phyloP scores from a whole-genome alignment of 2,113 vertebrate genomes.

The Anoplopoma fimbria region DNA sequence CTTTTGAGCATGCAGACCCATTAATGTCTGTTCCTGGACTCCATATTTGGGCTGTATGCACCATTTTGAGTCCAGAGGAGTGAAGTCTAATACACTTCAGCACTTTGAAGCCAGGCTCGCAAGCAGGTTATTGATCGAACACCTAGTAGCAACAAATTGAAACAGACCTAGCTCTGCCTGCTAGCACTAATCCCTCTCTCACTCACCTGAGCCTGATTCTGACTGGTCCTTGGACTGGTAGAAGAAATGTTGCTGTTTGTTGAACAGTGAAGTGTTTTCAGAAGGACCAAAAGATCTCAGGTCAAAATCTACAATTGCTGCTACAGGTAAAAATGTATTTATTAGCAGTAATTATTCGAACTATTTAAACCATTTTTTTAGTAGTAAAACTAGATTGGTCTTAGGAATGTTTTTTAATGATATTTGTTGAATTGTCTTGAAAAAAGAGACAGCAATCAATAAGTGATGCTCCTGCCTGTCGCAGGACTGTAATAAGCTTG shows the following conservation, averaged over 20 bases:
- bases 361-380: not conserved
- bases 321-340: too few relatives aligned
- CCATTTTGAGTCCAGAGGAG: conserved; percentile 6
- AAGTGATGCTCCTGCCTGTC: not conserved
- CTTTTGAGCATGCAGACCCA: conserved; percentile 4
- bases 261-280: not conserved
- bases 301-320: not conserved
- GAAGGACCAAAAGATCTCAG: not conserved
- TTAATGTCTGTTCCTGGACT: conserved; percentile 27
- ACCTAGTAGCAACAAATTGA: conserved; percentile 27
- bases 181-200: conserved; percentile 1
- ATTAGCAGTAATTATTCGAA: not conserved
- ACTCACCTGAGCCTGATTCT: not conserved
- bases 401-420: not conserved
- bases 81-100: conserved; percentile 22
- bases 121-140: conserved; percentile 52
- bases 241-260: not conserved
- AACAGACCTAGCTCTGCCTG: conserved; percentile 10
- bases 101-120: conserved; percentile 26
- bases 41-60: conserved; percentile 27
- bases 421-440: too few relatives aligned
- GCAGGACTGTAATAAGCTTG: too few relatives aligned
- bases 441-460: not conserved
- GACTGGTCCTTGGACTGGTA: not conserved
- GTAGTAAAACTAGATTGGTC: not conserved